Percentiles rank a stretch among this genome's conserved stretches.
phyloP scores from a whole-genome alignment of 2,113 vertebrate genomes.

The Emydura subglobosa region DNA sequence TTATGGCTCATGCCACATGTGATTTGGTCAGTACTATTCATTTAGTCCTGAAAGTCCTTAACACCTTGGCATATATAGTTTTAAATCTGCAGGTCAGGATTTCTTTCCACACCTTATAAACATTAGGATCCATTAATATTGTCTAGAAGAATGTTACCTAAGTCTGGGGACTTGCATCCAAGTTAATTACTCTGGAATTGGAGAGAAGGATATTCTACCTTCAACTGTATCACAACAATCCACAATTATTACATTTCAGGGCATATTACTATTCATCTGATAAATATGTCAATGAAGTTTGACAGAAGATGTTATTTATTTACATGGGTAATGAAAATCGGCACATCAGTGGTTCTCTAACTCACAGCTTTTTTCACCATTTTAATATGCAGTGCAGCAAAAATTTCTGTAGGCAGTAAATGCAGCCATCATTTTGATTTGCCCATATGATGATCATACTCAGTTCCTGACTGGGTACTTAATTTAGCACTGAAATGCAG shows the following conservation, averaged over 20 bases:
- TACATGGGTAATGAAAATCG: constrained; percentile 58
- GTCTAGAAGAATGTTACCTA: constrained; percentile 46
- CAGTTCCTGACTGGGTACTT: constrained; percentile 64
- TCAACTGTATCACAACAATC: constrained; percentile 55
- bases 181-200: constrained; percentile 77
- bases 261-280: constrained; percentile 42
- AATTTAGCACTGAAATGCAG: constrained; percentile 62
- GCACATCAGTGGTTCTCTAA: constrained; percentile 60
- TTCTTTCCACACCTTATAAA: constrained; percentile 49
- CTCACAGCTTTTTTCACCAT: constrained; percentile 55
- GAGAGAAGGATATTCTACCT: constrained; percentile 54
- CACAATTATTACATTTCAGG: constrained; percentile 43
- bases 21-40: constrained; percentile 44
- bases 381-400: constrained; percentile 63
- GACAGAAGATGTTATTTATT: constrained; percentile 54
- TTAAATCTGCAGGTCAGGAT: not conserved
- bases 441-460: constrained; percentile 57
- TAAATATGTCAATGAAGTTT: constrained; percentile 68
- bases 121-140: constrained; percentile 55
- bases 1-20: constrained; percentile 20
- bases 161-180: constrained; percentile 67
- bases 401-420: constrained; percentile 69
- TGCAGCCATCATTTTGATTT: constrained; percentile 70
- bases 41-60: constrained; percentile 52
- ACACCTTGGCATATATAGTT: constrained; percentile 18